phyloP scores from a whole-genome alignment of 1,140 invertebrate species.

The Procambarus clarkii region DNA sequence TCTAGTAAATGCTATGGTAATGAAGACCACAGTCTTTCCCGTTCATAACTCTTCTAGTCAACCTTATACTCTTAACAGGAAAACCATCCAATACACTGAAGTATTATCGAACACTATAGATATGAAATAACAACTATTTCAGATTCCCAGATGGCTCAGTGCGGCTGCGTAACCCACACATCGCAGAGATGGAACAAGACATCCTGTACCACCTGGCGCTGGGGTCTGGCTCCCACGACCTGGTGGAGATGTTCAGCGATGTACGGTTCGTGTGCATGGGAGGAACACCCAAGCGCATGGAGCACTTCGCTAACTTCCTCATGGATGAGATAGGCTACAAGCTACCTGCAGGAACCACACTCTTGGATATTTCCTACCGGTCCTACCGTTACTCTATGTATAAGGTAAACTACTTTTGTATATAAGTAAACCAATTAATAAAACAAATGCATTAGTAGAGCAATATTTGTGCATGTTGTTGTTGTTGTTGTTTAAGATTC shows the following conservation, averaged over 20 bases:
- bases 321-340: constrained; percentile 92
- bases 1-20: no score
- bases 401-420: constrained; percentile 83
- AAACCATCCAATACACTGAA: not conserved
- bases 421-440: no score
- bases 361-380: constrained; percentile 92
- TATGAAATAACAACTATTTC: not conserved
- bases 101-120: not conserved
- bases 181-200: constrained; percentile 94
- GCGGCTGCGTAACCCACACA: constrained; percentile 88
- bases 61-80: not conserved
- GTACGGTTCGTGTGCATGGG: constrained; percentile 96
- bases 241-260: constrained; percentile 97
- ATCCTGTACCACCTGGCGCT: constrained; percentile 95
- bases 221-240: constrained; percentile 91
- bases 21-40: no score
- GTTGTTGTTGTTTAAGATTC: no score
- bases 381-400: constrained; percentile 97
- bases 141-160: constrained; percentile 77
- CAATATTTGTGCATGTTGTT: no score
- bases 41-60: no score
- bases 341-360: constrained; percentile 88
- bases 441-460: no score
- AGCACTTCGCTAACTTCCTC: constrained; percentile 93
- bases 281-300: constrained; percentile 95